Conservation (phyloP, 2,888 invertebrate genomes). For the Drosophila pegasa region DNA sequence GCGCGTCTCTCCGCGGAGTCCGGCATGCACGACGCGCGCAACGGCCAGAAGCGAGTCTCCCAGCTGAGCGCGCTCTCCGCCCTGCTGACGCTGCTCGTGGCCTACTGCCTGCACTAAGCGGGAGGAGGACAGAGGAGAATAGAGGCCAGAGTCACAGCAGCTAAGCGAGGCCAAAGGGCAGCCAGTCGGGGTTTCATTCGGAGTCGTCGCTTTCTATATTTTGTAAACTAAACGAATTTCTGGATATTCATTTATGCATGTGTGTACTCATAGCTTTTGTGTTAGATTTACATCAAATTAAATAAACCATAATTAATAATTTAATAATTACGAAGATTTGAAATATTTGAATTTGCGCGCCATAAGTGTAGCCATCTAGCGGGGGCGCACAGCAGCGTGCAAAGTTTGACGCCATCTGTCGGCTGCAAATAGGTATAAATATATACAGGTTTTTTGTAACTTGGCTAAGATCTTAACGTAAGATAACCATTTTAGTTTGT, state of each 20-base stretch:
- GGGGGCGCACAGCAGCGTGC: too few relatives aligned
- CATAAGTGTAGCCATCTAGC: neutral
- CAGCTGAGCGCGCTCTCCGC: conserved; percentile 53
- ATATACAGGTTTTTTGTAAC: too few relatives aligned
- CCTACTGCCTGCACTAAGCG: conserved; percentile 62
- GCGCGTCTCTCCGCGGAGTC: conserved; percentile 68
- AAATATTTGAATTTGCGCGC: too few relatives aligned
- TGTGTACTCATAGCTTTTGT: conserved; percentile 57
- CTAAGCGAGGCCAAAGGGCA: conserved; percentile 27
- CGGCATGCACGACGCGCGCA: conserved; percentile 55
- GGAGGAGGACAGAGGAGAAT: neutral
- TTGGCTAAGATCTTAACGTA: neutral
- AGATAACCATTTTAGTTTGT: neutral
- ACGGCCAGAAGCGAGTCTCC: conserved; percentile 25
- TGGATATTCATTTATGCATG: conserved; percentile 22
- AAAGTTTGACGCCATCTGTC: neutral
- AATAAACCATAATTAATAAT: conserved; percentile 22
- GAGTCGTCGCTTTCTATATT: conserved; percentile 18
- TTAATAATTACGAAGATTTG: neutral
- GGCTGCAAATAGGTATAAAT: neutral
- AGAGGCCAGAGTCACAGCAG: neutral
- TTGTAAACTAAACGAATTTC: conserved; percentile 66
- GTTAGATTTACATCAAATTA: conserved; percentile 38
- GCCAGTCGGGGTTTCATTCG: conserved; percentile 9
- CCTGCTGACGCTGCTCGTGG: conserved; percentile 68